Evolutionary conservation across 2,888 invertebrate genomes (phyloP).

Genomic region (Thumatha senex): DNA sequence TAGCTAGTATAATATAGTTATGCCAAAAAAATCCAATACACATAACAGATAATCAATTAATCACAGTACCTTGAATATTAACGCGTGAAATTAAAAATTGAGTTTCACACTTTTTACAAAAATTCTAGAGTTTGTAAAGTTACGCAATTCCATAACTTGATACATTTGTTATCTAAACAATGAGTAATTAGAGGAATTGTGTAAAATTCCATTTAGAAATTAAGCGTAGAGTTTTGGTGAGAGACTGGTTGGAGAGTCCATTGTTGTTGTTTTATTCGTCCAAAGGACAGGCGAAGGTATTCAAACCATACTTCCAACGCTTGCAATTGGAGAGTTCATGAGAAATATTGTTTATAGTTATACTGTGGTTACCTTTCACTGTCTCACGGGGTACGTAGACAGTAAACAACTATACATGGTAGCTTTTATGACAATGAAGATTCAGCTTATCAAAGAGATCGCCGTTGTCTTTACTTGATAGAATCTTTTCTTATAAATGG

Average conservation of each 20-base stretch:
- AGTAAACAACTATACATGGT: slow-evolving; percentile 17
- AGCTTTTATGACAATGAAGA: slow-evolving; percentile 30
- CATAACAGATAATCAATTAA: background rate
- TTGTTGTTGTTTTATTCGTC: no score
- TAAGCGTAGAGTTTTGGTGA: slow-evolving; percentile 44
- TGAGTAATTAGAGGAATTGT: slow-evolving; percentile 32
- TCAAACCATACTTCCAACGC: no score
- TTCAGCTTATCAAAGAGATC: slow-evolving; percentile 37
- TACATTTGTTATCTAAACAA: slow-evolving; percentile 18
- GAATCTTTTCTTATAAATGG: slow-evolving; percentile 15
- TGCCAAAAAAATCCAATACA: background rate
- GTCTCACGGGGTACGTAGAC: slow-evolving; percentile 55
- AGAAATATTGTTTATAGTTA: slow-evolving; percentile 57
- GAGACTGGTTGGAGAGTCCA: slow-evolving; percentile 43
- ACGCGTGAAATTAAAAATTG: background rate
- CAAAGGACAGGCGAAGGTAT: no score
- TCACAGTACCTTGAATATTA: background rate
- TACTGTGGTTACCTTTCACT: slow-evolving; percentile 62
- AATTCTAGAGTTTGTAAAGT: background rate
- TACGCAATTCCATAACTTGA: background rate
- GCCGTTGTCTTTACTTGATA: slow-evolving; percentile 16
- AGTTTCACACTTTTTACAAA: background rate
- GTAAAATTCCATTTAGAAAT: slow-evolving; percentile 37
- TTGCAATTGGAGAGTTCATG: slow-evolving; percentile 55
- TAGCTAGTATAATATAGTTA: no score